phyloP scores from a whole-genome alignment of 1,140 invertebrate species.

The Nasonia vitripennis region DNA sequence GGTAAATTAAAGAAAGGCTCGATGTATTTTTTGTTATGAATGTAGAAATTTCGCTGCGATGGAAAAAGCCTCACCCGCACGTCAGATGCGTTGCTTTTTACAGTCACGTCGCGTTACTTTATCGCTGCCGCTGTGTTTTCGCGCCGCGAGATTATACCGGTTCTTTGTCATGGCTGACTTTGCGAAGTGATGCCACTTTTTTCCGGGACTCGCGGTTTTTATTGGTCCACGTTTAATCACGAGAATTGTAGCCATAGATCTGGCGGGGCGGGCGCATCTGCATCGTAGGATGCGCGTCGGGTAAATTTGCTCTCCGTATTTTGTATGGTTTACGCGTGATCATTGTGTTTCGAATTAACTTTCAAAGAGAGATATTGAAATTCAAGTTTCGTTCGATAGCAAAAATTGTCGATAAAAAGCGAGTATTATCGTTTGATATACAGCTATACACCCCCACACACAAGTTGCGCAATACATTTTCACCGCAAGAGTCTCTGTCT shows the following conservation, averaged over 20 bases:
- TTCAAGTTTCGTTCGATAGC: no score
- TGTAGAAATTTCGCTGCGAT: neutral
- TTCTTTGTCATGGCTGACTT: conserved; percentile 22
- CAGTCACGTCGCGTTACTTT: conserved; percentile 18
- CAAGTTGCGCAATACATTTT: no score
- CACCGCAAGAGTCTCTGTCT: neutral
- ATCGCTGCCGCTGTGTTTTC: neutral
- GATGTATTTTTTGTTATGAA: no score
- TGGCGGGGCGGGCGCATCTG: neutral
- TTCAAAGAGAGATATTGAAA: no score
- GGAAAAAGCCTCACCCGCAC: neutral
- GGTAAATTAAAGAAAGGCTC: no score
- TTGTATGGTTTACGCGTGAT: no score
- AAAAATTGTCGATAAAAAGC: no score
- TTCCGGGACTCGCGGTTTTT: neutral
- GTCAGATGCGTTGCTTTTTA: neutral
- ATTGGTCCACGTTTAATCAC: conserved; percentile 34
- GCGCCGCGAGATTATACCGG: neutral
- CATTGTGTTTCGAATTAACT: no score
- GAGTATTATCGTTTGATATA: no score
- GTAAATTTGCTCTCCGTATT: no score
- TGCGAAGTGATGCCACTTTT: neutral
- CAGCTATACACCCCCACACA: no score
- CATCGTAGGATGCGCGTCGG: neutral
- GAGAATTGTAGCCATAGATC: conserved; percentile 33